phyloP scores from a whole-genome alignment of 53 echinoderm and acorn worm species.

The Antedon mediterranea region DNA sequence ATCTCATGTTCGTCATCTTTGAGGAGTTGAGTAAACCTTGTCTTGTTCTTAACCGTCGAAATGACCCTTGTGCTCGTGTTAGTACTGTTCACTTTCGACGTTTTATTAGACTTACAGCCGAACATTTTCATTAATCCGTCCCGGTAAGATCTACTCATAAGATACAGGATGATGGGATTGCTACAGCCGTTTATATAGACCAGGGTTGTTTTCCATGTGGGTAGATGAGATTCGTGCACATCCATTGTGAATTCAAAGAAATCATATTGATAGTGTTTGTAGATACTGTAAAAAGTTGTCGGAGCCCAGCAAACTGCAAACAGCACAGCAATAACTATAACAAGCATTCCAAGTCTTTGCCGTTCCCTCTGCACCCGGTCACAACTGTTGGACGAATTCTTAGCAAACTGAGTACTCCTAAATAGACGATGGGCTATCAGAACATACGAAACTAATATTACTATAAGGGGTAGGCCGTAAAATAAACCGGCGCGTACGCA shows the following conservation, averaged over 20 bases:
- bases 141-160: neutral
- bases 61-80: neutral
- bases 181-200: neutral
- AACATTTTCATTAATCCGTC: neutral
- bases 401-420: neutral
- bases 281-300: neutral
- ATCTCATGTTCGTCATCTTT: neutral
- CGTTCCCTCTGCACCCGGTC: neutral
- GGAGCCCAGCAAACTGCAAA: neutral
- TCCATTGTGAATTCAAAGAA: neutral
- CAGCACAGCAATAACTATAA: neutral
- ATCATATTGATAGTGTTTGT: neutral
- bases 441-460: neutral
- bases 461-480: neutral
- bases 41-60: neutral
- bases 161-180: neutral
- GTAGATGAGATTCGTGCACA: neutral
- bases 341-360: neutral
- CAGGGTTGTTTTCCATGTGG: neutral
- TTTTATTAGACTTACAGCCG: neutral
- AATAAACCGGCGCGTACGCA: neutral
- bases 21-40: neutral
- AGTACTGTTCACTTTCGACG: neutral
- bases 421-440: neutral
- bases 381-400: neutral